These are phyloP conservation scores for Temnothorax curvispinosus DNA, from an alignment of 1,140 invertebrate species.

Conservation along the genomic window DNA sequence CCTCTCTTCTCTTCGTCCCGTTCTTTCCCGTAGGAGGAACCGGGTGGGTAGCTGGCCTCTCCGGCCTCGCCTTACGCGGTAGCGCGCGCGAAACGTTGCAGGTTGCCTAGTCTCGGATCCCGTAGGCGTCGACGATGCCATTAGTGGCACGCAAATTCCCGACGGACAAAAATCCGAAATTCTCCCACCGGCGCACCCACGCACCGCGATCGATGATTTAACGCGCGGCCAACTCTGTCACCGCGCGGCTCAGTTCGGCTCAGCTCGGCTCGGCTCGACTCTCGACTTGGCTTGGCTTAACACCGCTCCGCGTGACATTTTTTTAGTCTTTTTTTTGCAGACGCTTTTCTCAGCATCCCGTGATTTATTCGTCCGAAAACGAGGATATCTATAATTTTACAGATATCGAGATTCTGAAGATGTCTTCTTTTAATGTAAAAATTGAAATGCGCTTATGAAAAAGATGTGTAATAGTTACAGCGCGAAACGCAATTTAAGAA, in stretches of 20 bases:
- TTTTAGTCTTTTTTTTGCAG: not conserved
- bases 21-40: slow-evolving; percentile 69
- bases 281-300: not conserved
- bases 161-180: slow-evolving; percentile 68
- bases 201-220: slow-evolving; percentile 50
- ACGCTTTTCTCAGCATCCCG: not conserved
- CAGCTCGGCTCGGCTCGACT: not conserved
- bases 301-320: not conserved
- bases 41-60: slow-evolving; percentile 68
- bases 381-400: not conserved
- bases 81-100: slow-evolving; percentile 71
- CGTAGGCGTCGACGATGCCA: slow-evolving; percentile 73
- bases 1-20: slow-evolving; percentile 45
- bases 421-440: not conserved
- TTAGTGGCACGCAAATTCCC: slow-evolving; percentile 72
- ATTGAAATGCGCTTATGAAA: not conserved
- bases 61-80: slow-evolving; percentile 74
- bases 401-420: not conserved
- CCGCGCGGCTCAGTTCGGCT: not conserved
- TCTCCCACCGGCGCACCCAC: slow-evolving; percentile 61
- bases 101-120: slow-evolving; percentile 70
- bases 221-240: slow-evolving; percentile 22
- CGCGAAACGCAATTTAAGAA: not conserved
- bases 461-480: too few relatives aligned
- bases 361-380: not conserved